Conservation (phyloP, 2,113 vertebrate species). For the Acanthisitta chloris region DNA sequence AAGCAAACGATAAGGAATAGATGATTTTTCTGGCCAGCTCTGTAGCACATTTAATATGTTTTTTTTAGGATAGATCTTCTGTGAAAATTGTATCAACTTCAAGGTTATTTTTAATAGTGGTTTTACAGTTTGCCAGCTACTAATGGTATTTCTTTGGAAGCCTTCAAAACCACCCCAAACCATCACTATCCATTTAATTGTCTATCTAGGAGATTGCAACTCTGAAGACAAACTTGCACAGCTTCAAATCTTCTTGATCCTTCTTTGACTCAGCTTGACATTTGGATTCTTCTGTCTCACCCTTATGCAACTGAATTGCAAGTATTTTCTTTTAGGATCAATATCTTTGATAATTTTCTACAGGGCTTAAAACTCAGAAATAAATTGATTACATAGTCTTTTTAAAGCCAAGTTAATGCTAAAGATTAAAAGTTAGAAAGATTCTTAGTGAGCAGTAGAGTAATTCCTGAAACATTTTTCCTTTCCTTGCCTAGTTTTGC, state of each 20-base stretch:
- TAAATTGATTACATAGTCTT: neutral
- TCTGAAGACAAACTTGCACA: slow-evolving; percentile 58
- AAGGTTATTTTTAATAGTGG: slow-evolving; percentile 29
- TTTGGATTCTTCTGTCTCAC: slow-evolving; percentile 49
- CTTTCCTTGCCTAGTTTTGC: neutral
- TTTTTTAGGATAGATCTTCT: neutral
- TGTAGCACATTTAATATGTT: neutral
- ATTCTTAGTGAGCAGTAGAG: neutral
- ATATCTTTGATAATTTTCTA: slow-evolving; percentile 44
- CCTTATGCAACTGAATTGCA: slow-evolving; percentile 36
- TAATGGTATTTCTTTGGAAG: slow-evolving; percentile 48
- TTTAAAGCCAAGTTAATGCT: neutral
- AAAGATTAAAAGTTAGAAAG: neutral
- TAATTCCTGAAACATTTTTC: neutral
- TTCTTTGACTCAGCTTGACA: slow-evolving; percentile 35
- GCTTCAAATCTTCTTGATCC: slow-evolving; percentile 60
- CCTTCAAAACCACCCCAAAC: slow-evolving; percentile 57
- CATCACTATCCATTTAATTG: slow-evolving; percentile 60
- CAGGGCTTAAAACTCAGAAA: neutral
- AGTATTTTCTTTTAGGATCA: slow-evolving; percentile 42
- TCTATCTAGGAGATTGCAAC: slow-evolving; percentile 51
- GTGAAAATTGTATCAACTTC: slow-evolving; percentile 32
- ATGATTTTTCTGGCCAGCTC: neutral
- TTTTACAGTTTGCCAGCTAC: slow-evolving; percentile 64
- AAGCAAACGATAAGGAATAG: neutral